Conservation (phyloP, 2,797 vertebrate genomes). For the Amblyopsis hoosieri region DNA sequence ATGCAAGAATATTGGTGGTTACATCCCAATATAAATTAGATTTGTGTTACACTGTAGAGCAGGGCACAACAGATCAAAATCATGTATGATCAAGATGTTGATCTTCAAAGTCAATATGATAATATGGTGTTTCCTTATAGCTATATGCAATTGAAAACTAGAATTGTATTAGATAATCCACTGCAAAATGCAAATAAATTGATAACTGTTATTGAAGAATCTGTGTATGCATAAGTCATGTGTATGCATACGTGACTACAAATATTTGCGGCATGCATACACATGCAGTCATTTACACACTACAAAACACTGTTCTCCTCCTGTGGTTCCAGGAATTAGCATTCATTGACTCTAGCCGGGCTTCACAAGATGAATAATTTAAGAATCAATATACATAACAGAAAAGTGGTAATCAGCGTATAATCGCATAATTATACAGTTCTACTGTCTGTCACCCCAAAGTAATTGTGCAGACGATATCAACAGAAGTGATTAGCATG, state of each 20-base stretch:
- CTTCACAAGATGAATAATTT: conserved; percentile 7
- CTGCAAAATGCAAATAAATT: too few species aligned
- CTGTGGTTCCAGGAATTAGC: background rate
- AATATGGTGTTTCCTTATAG: too few species aligned
- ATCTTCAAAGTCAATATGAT: too few species aligned
- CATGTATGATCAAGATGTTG: too few species aligned
- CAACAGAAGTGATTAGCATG: background rate
- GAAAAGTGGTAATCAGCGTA: background rate
- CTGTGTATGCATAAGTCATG: background rate
- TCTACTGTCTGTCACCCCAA: background rate
- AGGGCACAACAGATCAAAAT: too few species aligned
- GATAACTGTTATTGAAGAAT: too few species aligned
- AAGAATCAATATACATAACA: conserved; percentile 3
- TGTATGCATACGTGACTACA: background rate
- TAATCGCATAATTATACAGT: background rate
- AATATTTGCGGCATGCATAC: background rate
- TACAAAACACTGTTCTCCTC: background rate
- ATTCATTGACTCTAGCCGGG: background rate
- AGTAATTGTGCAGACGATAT: background rate
- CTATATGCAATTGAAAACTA: too few species aligned
- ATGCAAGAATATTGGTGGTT: too few species aligned
- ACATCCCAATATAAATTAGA: too few species aligned
- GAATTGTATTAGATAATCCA: too few species aligned
- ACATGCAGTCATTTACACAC: too few species aligned
- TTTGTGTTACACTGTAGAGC: too few species aligned